Base-by-base conservation (phyloP, 2,888 invertebrate genomes). In the Julus scanicus region DNA sequence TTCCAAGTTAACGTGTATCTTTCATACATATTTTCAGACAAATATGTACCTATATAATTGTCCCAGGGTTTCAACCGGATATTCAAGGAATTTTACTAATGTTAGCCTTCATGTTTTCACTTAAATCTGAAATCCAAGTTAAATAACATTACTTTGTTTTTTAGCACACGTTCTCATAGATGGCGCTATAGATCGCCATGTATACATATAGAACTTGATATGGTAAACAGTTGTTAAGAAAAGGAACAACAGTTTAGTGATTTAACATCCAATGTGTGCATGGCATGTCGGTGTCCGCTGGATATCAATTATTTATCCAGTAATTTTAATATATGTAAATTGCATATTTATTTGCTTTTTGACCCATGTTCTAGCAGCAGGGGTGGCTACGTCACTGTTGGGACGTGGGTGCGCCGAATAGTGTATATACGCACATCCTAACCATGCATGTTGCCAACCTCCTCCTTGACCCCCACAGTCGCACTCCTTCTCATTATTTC, bases 311-410 rank as follows among this genome's bases (percentile, higher is more conserved):
- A 53, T 53, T 53, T 53, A 53, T 53, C 53, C 53, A 53, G 15
- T 53, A 53, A 53, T 53, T 53, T 53, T 53, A 53, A 53, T 53
- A 6, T 53, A 53, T 53, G 53, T 15, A 53, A 15, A 53, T 53
- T 53, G 53, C 53, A 53, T 53, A 53, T 53, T 53, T 53, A 53
- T 53, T 53, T 53, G 53, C 53, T 53, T 53, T 53, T 53, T 53
- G 53, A 53, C 53, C 53, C 53, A 53, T 53, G 53, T 53, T 53
- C 53, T 53, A 53, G 15, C 53, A 53, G 53, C 53, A 53, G 53
- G 53, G 53, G 53, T 53, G 53, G 53, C 13, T 53, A 53, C 53
- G 53, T 53, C 15, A 6, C 53, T 53, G 53, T 53, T 53, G 53
- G 53, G 53, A 53, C 53, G 53, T 53, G 53, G 53, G 53, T 53